Percentiles rank a stretch among this genome's conserved stretches.
These are phyloP conservation scores for Leptonema lineaticorne DNA, from an alignment of 1,140 invertebrate species.

Conservation along the genomic window DNA sequence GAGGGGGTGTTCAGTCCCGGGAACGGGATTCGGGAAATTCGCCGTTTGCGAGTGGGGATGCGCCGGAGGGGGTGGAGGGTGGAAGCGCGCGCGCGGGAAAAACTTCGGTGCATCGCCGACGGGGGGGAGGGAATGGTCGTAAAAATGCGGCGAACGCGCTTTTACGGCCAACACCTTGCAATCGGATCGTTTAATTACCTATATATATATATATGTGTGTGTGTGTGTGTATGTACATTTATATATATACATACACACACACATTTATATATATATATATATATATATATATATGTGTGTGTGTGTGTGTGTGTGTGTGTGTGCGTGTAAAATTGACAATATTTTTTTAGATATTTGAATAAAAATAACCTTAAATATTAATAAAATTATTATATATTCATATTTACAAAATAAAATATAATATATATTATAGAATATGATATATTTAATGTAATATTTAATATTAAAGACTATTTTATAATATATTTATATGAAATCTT, in stretches of 20 bases:
- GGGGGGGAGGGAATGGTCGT: too few species aligned
- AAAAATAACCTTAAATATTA: neutral
- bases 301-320: too few species aligned
- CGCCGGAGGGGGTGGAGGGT: constrained; percentile 17
- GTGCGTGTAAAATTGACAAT: too few species aligned
- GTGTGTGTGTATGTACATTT: neutral
- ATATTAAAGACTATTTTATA: too few species aligned
- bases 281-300: neutral
- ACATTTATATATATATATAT: neutral
- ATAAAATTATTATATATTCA: too few species aligned
- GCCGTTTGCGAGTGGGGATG: constrained; percentile 28
- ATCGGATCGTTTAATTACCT: neutral
- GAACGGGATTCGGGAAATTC: constrained; percentile 25
- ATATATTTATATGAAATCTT: too few species aligned
- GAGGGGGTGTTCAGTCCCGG: neutral
- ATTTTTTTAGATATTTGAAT: too few species aligned
- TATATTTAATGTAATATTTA: too few species aligned
- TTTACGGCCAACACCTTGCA: constrained; percentile 32
- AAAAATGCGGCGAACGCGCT: constrained; percentile 30
- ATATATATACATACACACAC: neutral
- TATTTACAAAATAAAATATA: too few species aligned
- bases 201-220: neutral
- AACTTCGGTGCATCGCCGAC: constrained; percentile 33
- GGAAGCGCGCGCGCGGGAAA: constrained; percentile 30
- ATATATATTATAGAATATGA: too few species aligned